Conservation (phyloP, 2,113 vertebrate genomes). For the Tupaia tana region DNA sequence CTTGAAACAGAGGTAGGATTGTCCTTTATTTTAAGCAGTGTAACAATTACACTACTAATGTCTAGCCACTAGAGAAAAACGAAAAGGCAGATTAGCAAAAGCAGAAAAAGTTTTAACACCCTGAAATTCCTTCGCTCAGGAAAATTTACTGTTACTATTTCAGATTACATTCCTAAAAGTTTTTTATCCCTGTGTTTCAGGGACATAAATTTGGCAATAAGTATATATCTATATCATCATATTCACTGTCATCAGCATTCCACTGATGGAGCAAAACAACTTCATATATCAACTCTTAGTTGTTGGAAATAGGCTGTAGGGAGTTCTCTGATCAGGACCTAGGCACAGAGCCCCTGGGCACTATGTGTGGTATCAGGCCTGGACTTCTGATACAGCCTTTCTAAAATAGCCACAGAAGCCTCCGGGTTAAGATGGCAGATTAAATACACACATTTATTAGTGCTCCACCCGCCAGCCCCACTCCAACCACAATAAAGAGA, state of each 20-base stretch:
- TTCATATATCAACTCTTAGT: too few species aligned
- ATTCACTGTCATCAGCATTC: accelerated
- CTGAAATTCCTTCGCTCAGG: not conserved
- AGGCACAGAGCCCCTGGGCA: not conserved
- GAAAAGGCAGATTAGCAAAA: not conserved
- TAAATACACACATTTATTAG: not conserved
- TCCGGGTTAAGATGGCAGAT: not conserved
- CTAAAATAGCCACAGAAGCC: not conserved
- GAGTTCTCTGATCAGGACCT: not conserved
- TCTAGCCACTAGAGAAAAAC: not conserved
- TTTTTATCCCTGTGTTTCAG: not conserved
- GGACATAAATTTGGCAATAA: too few species aligned
- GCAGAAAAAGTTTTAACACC: not conserved
- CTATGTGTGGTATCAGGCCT: not conserved
- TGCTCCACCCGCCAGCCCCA: too few species aligned
- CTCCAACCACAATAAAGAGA: not conserved
- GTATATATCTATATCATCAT: accelerated
- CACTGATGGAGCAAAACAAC: accelerated
- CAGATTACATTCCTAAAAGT: not conserved
- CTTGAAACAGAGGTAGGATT: not conserved
- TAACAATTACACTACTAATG: not conserved
- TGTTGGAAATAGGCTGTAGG: not conserved
- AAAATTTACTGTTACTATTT: not conserved
- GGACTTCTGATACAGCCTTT: not conserved
- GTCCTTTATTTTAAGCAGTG: not conserved